Base-by-base conservation (phyloP, 2,797 vertebrate species). In the Danio aesculapii region DNA sequence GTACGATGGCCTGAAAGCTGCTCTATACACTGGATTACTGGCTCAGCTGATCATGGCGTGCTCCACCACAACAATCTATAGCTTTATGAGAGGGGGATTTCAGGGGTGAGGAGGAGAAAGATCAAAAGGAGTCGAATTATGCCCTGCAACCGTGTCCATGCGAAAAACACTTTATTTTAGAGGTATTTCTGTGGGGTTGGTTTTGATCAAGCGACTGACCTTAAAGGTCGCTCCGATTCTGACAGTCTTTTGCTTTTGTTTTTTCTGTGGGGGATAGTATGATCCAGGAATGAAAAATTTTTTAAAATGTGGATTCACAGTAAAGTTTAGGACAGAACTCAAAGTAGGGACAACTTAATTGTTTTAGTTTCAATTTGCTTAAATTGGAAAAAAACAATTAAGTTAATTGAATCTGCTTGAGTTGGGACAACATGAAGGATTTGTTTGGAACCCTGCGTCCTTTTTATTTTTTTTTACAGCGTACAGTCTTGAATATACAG, bases 1-100 rank as follows among this genome's bases (percentile, higher is more conserved):
- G 19, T 46, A 49, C 8, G 5, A 9, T 13, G 43, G 46, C 68
- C 21, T 46, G n/a, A 78, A n/a, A 63, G 4, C 70, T 7, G 5
- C 10, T 30, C 43, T 16, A 75, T 70, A 75, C 82, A 82, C 73
- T 79, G 87, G 86, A 85, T 81, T 88, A 88, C 86, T 83, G 66
- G 63, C 53, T 77, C 77, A 87, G 83, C 73, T 86, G 77, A 53
- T 6, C 30, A 13, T 21, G 13, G 75, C 13, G 4, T 66, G 62
- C 74, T 66, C 17, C 5, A 17, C 57, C 21, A 69, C 53, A 77
- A 68, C 52, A 68, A 49, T 59, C 53, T 77, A 59, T 64, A 69
- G 64, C 44, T 17, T 49, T 41, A 41, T 70, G 57, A 61, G 41
- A 78, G 64, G 19, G 77, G 13, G 46, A 62, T 79, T 79, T 71